Evolutionary conservation across 2,888 invertebrate genomes (phyloP), one percentile per base, ranked within the genome.

Genomic region (Chrysotoxum bicinctum): DNA sequence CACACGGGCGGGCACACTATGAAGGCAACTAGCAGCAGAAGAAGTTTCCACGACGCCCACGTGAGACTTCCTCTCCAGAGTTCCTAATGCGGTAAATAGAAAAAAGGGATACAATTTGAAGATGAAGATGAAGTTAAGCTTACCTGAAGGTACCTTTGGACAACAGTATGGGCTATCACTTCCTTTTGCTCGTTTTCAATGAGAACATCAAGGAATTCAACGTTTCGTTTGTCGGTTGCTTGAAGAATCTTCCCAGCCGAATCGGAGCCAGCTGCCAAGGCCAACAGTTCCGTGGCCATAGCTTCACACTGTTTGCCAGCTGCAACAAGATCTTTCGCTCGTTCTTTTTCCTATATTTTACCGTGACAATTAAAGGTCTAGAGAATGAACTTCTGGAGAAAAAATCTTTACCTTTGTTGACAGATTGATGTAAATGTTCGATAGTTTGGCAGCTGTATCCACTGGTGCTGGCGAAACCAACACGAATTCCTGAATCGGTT

Each of bases 131-230:
- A 3, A n/a, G 37, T 3, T 0, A n/a, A 50, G 37, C 93, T 94
- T 94, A 95, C 96, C 95, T 97, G 96, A 89, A 98, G 95, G 93
- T 99, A 98, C 93, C 98, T 96, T 93, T 99, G 99, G 72, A 99
- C 98, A 82, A 98, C 98, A 0, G 98, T 98, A 91, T 99, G 99
- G 0, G 99, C 97, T 83, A 99, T 98, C 88, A 97, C 97, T 93
- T 98, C 98, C 91, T 99, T 99, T 91, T 99, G 99, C 91, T 99
- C 99, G 91, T 98, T 98, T 92, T 99, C 99, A 88, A 99, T 99
- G 52, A 99, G 94, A 0, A 99, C 97, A 91, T 99, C 99, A 87
- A 99, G 93, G 92, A 99, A 98, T 90, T 98, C 99, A 21, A 97
- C 96, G 90, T 98, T 98, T 78, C 98, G 94, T 87, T 97, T 95